Conservation (phyloP, 2,797 vertebrate genomes). For the Sebastes nivosus region DNA sequence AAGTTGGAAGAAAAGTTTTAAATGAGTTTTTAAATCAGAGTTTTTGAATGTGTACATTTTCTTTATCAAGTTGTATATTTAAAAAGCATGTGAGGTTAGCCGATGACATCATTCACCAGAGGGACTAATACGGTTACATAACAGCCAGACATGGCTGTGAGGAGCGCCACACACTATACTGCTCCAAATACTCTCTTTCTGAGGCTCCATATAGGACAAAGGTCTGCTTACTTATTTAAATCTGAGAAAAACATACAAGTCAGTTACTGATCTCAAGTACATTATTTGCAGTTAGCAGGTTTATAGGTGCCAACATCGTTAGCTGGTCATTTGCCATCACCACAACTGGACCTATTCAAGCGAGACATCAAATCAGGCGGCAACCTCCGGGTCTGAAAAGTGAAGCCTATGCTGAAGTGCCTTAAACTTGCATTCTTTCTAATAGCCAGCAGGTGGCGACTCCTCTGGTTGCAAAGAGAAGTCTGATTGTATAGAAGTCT, state of each 20-base stretch:
- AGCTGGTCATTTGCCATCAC: no score
- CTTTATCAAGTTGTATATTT: slow-evolving; percentile 38
- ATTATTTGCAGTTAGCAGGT: not conserved
- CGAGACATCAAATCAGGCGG: no score
- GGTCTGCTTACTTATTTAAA: slow-evolving; percentile 11
- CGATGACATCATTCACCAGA: slow-evolving; percentile 66
- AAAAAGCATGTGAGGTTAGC: slow-evolving; percentile 43
- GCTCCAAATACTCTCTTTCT: slow-evolving; percentile 31
- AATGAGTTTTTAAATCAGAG: not conserved
- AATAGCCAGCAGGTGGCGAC: no score
- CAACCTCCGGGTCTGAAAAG: no score
- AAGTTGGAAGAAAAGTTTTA: not conserved
- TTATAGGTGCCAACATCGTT: no score
- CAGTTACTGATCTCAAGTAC: not conserved
- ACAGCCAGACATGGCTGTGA: slow-evolving; percentile 55
- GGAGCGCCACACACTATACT: slow-evolving; percentile 6
- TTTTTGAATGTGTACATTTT: not conserved
- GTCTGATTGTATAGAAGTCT: no score
- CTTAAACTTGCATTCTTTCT: no score
- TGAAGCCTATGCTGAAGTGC: no score
- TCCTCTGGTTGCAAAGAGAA: no score
- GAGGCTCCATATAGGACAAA: not conserved
- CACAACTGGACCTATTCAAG: no score
- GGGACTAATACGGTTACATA: slow-evolving; percentile 58
- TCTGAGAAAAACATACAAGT: not conserved